Base-by-base conservation (phyloP, 2,113 vertebrate genomes). In the Hemichromis elongatus region DNA sequence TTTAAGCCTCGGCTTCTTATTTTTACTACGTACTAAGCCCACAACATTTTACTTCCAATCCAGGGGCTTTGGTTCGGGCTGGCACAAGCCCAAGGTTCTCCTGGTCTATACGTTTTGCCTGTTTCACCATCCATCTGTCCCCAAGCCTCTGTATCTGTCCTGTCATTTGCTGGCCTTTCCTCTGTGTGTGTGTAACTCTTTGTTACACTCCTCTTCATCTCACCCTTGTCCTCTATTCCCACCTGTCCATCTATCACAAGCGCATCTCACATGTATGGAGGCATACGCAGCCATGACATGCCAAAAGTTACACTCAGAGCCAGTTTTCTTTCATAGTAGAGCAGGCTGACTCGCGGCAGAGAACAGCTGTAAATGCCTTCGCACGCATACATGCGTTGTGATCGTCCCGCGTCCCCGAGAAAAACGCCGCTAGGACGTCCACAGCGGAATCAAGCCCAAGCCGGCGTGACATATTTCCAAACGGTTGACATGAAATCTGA, bases 11-110 rank as follows among this genome's bases (percentile, higher is more conserved):
- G 6, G 83, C 56, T 87, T 94, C 90, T 93, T 90, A 87, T 92
- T 94, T 94, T 94, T 93, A 94, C 90, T 88, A 90, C 82, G 88
- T 89, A 91, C 75, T 93, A 94, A 95, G 90, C 91, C 90, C 77
- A 88, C 84, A 93, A 92, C 86, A 90, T 95, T 93, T 92, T 92
- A 89, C 85, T 83, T 91, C 63, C 86, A 93, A 93, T 94, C 93
- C 90, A 40, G 6, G 26, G 87, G 92, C 86, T 94, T 93, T 94
- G 59, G 85, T 86, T 88, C 18, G 2, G 47, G 30, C 66, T 92
- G 92, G 87, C 92, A 63, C 45, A 1, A 9, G 75, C 66, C 90
- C 89, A 89, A 84, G 86, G 84, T 8, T 79, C 82, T 35, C 53
- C 83, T 57, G 13, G 7, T 83, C 88, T 57, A 75, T 79, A 81